These are phyloP conservation scores for Coracopsis vasa DNA, from an alignment of 2,113 vertebrate genomes.

Conservation along the genomic window DNA sequence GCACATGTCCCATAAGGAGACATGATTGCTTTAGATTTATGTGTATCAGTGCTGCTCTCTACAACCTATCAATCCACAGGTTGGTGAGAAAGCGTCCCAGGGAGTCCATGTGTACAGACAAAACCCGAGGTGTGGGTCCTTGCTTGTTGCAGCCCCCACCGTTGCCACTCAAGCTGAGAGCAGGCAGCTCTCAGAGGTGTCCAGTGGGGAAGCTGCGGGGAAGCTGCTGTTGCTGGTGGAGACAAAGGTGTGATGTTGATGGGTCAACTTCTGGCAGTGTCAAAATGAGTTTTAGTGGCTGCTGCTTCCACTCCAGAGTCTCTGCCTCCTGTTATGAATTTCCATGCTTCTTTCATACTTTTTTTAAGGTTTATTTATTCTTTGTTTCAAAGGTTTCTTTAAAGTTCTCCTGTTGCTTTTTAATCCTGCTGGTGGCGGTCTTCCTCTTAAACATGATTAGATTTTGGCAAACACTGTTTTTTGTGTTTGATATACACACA, in stretches of 20 bases:
- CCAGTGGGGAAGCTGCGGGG: rapidly evolving
- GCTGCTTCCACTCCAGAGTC: not conserved
- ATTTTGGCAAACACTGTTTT: not conserved
- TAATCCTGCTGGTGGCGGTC: not conserved
- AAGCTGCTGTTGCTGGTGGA: not conserved
- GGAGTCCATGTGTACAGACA: not conserved
- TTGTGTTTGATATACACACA: not conserved
- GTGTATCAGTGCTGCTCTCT: not conserved
- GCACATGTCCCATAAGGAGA: not conserved
- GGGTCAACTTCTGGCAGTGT: not conserved
- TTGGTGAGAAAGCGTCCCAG: rapidly evolving
- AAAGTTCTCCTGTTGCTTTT: not conserved
- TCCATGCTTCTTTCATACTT: not conserved
- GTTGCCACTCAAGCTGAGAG: not conserved
- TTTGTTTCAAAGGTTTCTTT: not conserved
- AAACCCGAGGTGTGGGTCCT: not conserved
- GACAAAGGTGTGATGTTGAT: not conserved
- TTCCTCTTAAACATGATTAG: not conserved
- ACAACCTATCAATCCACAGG: not conserved
- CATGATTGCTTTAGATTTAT: not conserved
- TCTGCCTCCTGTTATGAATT: not conserved
- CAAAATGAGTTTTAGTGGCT: not conserved
- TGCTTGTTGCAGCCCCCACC: rapidly evolving
- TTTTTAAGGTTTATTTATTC: not conserved
- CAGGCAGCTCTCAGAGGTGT: not conserved